phyloP scores from a whole-genome alignment of 2,113 vertebrate genomes.

The Nansenia antarctica region DNA sequence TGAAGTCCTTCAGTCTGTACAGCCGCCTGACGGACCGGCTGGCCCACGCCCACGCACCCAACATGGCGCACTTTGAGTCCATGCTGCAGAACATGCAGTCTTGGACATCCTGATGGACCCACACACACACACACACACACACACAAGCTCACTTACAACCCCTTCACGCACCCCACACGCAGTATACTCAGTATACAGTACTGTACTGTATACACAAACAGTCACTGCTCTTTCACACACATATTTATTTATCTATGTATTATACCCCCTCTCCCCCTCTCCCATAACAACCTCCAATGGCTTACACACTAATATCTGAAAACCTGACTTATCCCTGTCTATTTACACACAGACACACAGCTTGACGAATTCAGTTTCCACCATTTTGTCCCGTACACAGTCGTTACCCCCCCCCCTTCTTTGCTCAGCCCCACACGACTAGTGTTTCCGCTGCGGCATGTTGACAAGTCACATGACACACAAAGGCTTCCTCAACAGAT shows the following conservation, averaged over 20 bases:
- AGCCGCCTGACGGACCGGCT: constrained; percentile 91
- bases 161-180: constrained; percentile 10
- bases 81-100: constrained; percentile 97
- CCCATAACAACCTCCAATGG: no score
- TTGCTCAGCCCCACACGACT: constrained; percentile 31
- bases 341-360: background rate
- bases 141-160: constrained; percentile 24
- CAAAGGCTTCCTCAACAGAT: constrained; percentile 32
- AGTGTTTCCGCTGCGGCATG: constrained; percentile 44
- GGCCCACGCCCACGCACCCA: constrained; percentile 85
- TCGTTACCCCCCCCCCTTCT: constrained; percentile 38
- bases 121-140: background rate
- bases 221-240: no score
- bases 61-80: constrained; percentile 88
- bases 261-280: no score
- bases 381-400: constrained; percentile 10
- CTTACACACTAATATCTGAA: background rate
- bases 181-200: no score
- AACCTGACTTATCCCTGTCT: background rate
- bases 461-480: constrained; percentile 48
- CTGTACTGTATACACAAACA: no score
- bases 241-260: background rate
- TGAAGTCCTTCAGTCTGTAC: constrained; percentile 97
- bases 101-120: constrained; percentile 84
- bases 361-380: background rate